phyloP scores from a whole-genome alignment of 2,888 invertebrate species.

The Acanthosepion esculentum region DNA sequence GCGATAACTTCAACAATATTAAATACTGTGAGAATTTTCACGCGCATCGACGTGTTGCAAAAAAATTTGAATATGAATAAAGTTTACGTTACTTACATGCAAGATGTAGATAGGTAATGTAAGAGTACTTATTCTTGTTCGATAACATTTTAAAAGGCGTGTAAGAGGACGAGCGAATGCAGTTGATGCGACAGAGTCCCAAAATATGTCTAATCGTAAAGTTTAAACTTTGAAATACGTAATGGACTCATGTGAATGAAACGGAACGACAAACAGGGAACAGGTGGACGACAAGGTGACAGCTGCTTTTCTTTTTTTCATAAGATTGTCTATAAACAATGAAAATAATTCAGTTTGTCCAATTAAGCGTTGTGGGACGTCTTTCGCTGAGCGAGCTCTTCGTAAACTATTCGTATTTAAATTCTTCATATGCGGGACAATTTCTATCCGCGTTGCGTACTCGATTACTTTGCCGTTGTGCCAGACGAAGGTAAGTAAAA shows the following conservation, averaged over 20 bases:
- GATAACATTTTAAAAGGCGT: not conserved
- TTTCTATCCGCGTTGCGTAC: no score
- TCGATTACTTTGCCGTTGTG: no score
- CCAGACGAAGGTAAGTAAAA: no score
- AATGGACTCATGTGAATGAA: not conserved
- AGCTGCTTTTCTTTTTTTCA: not conserved
- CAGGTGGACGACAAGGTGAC: not conserved
- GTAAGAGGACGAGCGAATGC: not conserved
- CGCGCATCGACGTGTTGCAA: no score
- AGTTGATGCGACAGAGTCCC: not conserved
- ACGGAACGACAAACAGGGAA: not conserved
- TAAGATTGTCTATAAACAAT: no score
- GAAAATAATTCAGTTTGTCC: no score
- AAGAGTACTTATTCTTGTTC: not conserved
- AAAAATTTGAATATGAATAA: not conserved
- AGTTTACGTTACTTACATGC: not conserved
- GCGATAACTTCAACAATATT: no score
- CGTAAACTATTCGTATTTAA: no score
- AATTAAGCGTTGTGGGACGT: no score
- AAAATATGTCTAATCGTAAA: not conserved
- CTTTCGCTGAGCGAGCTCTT: no score
- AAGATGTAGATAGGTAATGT: not conserved
- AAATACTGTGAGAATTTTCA: no score
- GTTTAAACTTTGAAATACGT: not conserved
- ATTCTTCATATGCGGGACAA: no score